Evolutionary conservation across 2,113 vertebrate species (phyloP).

Genomic region (Melanerpes formicivorus): DNA sequence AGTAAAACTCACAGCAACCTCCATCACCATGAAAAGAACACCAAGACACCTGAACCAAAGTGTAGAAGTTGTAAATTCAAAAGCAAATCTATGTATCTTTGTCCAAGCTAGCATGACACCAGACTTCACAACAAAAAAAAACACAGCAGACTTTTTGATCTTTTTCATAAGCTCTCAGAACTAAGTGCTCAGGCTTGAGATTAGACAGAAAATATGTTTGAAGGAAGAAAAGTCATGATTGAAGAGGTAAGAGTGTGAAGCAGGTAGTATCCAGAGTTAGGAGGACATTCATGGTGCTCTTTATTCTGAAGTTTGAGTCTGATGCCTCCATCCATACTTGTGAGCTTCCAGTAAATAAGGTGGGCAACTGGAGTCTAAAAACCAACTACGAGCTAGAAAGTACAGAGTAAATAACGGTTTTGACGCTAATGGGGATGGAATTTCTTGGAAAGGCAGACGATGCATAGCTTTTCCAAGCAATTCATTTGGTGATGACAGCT

Average conservation of each 20-base stretch:
- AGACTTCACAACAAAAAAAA: not conserved
- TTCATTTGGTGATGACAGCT: not conserved
- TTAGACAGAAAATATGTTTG: not conserved
- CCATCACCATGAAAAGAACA: not conserved
- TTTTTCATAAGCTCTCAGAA: not conserved
- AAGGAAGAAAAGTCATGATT: not conserved
- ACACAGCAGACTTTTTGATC: not conserved
- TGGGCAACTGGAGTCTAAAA: not conserved
- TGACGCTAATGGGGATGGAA: not conserved
- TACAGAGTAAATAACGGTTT: not conserved
- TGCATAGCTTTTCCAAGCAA: not conserved
- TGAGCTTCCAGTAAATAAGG: not conserved
- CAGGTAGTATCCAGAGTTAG: not conserved
- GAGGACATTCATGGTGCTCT: not conserved
- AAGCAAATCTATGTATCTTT: not conserved
- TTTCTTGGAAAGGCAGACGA: not conserved
- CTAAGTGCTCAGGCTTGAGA: not conserved
- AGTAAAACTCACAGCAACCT: not conserved
- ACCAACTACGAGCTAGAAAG: not conserved
- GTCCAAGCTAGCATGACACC: not conserved
- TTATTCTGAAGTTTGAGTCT: not conserved
- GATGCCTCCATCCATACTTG: not conserved
- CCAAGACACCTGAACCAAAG: not conserved
- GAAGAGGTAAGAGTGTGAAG: not conserved
- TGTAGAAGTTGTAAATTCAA: not conserved